These are phyloP conservation scores for Netelia inedita DNA, from an alignment of 2,888 invertebrate genomes.

Conservation along the genomic window DNA sequence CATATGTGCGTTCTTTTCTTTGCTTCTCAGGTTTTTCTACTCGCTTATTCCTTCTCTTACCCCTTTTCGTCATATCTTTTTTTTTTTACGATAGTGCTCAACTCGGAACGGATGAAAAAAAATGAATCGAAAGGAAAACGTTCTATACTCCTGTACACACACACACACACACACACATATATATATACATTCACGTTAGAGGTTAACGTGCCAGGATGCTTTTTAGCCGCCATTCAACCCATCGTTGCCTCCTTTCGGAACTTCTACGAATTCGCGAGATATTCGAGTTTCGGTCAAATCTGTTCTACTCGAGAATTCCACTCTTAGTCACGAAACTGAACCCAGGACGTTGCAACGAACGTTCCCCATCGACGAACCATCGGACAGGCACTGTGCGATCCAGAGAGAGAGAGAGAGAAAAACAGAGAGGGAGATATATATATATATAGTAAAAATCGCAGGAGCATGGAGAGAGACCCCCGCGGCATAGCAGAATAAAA, in stretches of 20 bases:
- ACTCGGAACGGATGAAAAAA: not conserved
- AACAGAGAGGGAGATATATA: not conserved
- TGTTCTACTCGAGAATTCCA: not conserved
- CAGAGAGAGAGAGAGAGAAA: not conserved
- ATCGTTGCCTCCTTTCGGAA: too few relatives aligned
- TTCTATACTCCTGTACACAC: not conserved
- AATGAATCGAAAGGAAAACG: not conserved
- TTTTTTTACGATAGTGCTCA: not conserved
- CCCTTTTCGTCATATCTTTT: constrained; percentile 3
- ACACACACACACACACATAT: not conserved
- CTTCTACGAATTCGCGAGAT: too few relatives aligned
- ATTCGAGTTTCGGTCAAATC: too few relatives aligned
- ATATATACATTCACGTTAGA: not conserved
- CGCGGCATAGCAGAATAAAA: not conserved
- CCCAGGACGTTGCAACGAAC: too few relatives aligned
- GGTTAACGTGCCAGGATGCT: not conserved
- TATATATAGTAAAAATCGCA: too few relatives aligned
- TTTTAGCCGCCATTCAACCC: not conserved
- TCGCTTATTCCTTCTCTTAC: not conserved
- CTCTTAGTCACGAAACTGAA: not conserved
- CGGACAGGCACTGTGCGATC: not conserved
- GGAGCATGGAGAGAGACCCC: not conserved
- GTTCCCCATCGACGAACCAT: not conserved
- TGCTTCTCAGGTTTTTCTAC: not conserved
- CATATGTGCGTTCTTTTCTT: not conserved